Percentiles rank a stretch among this genome's conserved stretches.
Evolutionary conservation across 2,113 vertebrate species (phyloP).

Genomic region (Panthera tigris): DNA sequence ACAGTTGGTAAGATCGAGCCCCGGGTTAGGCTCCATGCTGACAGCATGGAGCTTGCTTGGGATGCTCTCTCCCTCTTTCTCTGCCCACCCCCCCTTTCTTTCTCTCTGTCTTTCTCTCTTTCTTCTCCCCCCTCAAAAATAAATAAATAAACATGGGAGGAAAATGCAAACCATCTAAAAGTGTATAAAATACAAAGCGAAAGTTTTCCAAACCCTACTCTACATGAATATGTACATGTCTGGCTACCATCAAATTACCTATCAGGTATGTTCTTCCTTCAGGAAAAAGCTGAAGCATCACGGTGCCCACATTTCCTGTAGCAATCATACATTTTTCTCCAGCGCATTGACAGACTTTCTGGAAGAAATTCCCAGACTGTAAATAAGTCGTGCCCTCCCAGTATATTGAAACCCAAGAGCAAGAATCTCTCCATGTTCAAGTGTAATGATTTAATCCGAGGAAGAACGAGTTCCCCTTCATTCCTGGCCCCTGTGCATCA

Average conservation of each 20-base stretch:
- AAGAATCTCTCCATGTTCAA: neutral
- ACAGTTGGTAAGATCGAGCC: no score
- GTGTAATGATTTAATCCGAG: neutral
- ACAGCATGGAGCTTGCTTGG: no score
- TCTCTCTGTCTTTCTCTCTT: no score
- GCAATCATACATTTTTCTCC: neutral
- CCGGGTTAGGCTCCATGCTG: no score
- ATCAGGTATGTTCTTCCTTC: neutral
- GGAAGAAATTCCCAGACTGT: constrained; percentile 10
- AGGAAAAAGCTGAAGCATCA: neutral
- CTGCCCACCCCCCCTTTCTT: no score
- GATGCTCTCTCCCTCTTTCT: no score
- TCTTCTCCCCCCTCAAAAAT: no score
- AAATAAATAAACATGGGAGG: no score
- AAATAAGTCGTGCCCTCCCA: neutral
- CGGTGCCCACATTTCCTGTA: neutral
- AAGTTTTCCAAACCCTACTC: neutral
- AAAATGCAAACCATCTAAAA: neutral
- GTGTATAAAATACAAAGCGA: neutral
- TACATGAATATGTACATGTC: neutral
- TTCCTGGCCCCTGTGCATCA: accelerated
- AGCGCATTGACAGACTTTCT: neutral
- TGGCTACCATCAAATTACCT: neutral
- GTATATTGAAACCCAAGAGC: neutral
- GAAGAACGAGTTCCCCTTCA: neutral